A percentile compares a stretch with the other conserved stretches of the same genome.
phyloP scores from a whole-genome alignment of 2,888 invertebrate genomes.

The Athripsodes cinereus region DNA sequence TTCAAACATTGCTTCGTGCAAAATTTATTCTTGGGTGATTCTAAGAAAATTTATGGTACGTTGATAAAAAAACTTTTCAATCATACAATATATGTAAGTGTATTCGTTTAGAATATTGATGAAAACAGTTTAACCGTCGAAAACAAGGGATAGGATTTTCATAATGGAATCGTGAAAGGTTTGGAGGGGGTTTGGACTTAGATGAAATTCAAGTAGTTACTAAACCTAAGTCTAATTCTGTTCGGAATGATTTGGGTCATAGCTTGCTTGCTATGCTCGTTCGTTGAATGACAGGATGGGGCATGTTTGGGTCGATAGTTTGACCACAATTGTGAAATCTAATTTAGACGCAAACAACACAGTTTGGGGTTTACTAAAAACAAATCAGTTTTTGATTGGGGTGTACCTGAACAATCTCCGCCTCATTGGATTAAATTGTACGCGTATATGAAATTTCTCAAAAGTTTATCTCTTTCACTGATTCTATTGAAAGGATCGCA shows the following conservation, averaged over 20 bases:
- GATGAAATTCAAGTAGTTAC: conserved; percentile 7
- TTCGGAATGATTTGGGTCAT: conserved; percentile 25
- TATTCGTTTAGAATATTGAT: background rate
- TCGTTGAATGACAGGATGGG: conserved; percentile 10
- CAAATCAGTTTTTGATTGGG: conserved; percentile 10
- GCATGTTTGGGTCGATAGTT: conserved; percentile 11
- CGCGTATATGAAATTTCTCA: background rate
- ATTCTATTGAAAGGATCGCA: too few relatives aligned
- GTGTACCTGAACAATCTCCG: background rate
- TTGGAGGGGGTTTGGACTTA: background rate
- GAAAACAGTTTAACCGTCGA: background rate
- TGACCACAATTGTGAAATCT: conserved; percentile 21
- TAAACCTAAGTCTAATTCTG: conserved; percentile 20
- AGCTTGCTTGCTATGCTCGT: background rate
- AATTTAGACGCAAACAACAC: conserved; percentile 13
- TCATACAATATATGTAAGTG: too few relatives aligned
- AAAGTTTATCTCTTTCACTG: too few relatives aligned
- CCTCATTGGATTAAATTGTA: background rate
- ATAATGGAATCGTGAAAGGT: conserved; percentile 2
- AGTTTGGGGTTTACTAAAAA: conserved; percentile 5
- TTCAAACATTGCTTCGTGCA: too few relatives aligned
- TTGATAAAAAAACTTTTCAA: too few relatives aligned
- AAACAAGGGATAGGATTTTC: background rate
- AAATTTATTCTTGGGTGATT: too few relatives aligned
- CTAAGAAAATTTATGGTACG: too few relatives aligned